These are phyloP conservation scores for Heliopora coerulea DNA, from an alignment of 92 coral and sea anemone genomes.

Conservation along the genomic window DNA sequence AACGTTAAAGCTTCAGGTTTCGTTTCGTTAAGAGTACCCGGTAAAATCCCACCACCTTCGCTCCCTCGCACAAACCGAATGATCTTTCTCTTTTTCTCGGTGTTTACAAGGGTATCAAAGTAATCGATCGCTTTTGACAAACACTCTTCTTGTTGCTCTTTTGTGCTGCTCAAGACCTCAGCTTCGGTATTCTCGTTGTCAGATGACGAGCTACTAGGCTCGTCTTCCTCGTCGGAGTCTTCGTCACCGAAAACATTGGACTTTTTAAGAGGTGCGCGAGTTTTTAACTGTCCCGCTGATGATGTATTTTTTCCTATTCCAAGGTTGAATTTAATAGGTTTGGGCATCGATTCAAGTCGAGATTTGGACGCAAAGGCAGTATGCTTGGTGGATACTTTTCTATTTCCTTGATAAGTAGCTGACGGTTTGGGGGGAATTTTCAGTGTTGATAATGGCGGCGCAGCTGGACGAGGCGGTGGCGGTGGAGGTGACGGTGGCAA, in stretches of 20 bases:
- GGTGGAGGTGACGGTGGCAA: conserved; percentile 74
- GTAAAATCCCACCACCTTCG: conserved; percentile 71
- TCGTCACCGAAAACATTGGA: conserved; percentile 86
- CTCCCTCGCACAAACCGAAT: conserved; percentile 89
- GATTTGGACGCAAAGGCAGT: neutral
- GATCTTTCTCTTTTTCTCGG: conserved; percentile 68
- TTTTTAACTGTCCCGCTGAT: conserved; percentile 45
- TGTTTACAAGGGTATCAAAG: conserved; percentile 80
- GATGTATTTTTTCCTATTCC: conserved; percentile 64
- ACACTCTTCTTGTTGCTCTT: conserved; percentile 77
- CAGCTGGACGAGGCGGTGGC: conserved; percentile 32
- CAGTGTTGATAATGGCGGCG: conserved; percentile 38
- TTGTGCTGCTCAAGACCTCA: conserved; percentile 66
- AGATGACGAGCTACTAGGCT: conserved; percentile 31
- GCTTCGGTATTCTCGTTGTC: conserved; percentile 14
- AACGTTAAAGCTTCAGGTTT: conserved; percentile 19
- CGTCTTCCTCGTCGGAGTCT: conserved; percentile 84
- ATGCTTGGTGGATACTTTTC: neutral
- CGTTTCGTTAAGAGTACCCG: conserved; percentile 59
- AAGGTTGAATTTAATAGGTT: conserved; percentile 63
- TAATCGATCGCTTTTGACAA: conserved; percentile 89
- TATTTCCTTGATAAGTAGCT: neutral
- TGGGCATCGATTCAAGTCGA: conserved; percentile 25
- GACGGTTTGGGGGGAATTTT: neutral
- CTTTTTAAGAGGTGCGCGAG: conserved; percentile 47